A percentile compares a stretch with the other conserved stretches of the same genome.
These are phyloP conservation scores for mouse (Mus musculus) DNA, from an alignment of 2,113 vertebrate genomes.

Conservation along the genomic window DNA sequence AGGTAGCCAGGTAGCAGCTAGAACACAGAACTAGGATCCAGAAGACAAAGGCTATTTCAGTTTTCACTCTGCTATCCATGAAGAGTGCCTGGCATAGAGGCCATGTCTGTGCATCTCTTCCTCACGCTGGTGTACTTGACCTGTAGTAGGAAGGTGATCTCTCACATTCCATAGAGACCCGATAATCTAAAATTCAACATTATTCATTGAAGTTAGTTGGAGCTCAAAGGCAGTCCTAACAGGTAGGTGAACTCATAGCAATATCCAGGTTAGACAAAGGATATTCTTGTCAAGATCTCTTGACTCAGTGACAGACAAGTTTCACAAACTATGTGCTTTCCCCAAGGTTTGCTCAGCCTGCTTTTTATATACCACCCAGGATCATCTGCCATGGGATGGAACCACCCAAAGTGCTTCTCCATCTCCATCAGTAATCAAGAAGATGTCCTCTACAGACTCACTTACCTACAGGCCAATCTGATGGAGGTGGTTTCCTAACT, in stretches of 20 bases:
- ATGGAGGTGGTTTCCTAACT: neutral
- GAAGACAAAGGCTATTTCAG: neutral
- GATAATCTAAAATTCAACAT: conserved; percentile 1
- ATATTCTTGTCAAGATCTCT: neutral
- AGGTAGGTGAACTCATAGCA: neutral
- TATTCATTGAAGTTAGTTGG: neutral
- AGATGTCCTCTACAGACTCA: neutral
- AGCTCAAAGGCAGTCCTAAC: neutral
- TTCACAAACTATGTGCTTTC: neutral
- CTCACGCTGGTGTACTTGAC: neutral
- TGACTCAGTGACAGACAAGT: neutral
- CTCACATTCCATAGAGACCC: neutral
- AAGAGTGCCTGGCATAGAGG: neutral
- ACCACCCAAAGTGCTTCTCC: neutral
- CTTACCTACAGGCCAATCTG: neutral
- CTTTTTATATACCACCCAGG: neutral
- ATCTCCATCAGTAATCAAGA: neutral
- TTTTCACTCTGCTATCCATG: neutral
- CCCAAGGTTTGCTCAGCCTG: neutral
- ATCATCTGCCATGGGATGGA: neutral
- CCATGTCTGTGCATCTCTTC: neutral
- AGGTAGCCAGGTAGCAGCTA: neutral
- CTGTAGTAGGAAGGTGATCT: neutral
- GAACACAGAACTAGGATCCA: neutral
- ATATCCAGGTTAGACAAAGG: neutral